These are phyloP conservation scores for Falco concolor DNA, from an alignment of 2,797 vertebrate genomes.

Conservation along the genomic window DNA sequence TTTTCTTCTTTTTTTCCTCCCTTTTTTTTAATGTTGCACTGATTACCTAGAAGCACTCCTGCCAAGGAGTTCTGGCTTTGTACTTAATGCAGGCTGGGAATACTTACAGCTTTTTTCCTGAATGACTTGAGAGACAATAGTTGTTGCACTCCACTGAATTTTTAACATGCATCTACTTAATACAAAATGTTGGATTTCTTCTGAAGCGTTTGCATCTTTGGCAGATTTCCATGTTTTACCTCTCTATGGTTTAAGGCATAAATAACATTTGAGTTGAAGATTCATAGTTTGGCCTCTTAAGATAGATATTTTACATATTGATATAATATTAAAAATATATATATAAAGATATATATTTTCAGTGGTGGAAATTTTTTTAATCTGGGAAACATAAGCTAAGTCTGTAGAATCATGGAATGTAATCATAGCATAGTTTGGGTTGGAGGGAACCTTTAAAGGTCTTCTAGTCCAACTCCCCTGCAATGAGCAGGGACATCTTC, in stretches of 20 bases:
- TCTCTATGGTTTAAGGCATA: not conserved
- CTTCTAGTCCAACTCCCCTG: not conserved
- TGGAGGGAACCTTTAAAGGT: not conserved
- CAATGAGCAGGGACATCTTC: not conserved
- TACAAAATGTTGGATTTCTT: not conserved
- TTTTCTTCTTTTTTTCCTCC: not conserved
- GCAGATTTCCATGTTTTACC: not conserved
- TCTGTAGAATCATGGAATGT: not conserved
- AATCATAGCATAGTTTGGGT: not conserved
- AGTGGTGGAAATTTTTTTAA: not conserved
- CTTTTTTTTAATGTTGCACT: not conserved
- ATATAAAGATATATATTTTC: not conserved
- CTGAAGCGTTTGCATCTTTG: not conserved
- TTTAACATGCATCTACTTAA: not conserved
- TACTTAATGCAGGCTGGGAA: not conserved
- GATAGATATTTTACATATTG: no score
- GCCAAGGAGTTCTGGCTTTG: not conserved
- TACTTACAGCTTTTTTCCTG: not conserved
- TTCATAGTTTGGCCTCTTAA: not conserved
- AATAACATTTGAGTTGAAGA: not conserved
- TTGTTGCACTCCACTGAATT: not conserved
- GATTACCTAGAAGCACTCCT: not conserved
- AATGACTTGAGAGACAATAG: not conserved
- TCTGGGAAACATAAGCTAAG: not conserved
- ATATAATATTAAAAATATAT: no score